These are phyloP conservation scores for Lochmaea capreae DNA, from an alignment of 2,888 invertebrate species.

Conservation along the genomic window DNA sequence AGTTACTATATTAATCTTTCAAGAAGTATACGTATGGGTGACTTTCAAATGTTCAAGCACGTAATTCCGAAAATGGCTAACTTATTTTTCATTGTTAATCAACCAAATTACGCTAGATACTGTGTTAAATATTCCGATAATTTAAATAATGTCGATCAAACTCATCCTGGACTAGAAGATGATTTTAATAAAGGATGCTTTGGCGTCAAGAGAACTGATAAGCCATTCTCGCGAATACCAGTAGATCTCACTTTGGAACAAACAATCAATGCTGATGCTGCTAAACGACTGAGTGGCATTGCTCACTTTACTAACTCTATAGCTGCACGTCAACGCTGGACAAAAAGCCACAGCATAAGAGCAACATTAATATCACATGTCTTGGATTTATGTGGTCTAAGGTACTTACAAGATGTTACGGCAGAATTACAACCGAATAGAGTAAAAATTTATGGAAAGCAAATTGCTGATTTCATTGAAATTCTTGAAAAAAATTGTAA, in stretches of 20 bases:
- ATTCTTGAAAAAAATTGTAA: conserved; percentile 44
- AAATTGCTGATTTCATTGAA: conserved; percentile 38
- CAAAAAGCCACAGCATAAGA: conserved; percentile 6
- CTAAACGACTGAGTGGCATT: not conserved
- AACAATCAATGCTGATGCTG: not conserved
- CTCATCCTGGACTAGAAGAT: conserved; percentile 19
- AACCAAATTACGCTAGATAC: conserved; percentile 25
- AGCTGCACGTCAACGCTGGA: conserved; percentile 4
- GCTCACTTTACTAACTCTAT: conserved; percentile 7
- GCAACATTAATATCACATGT: not conserved
- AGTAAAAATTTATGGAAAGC: conserved; percentile 24
- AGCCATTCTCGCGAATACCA: conserved; percentile 10
- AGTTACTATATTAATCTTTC: conserved; percentile 51
- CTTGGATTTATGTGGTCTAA: conserved; percentile 13
- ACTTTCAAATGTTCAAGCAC: conserved; percentile 53
- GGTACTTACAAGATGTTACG: conserved; percentile 13
- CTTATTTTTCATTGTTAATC: conserved; percentile 17
- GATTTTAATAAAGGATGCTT: conserved; percentile 8
- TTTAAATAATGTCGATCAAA: conserved; percentile 20
- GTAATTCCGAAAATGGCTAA: conserved; percentile 41
- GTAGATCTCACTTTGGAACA: conserved; percentile 20
- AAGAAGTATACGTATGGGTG: conserved; percentile 52
- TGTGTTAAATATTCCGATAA: conserved; percentile 18
- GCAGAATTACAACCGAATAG: conserved; percentile 15
- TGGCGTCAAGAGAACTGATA: conserved; percentile 24